Evolutionary conservation across 2,888 invertebrate species (phyloP), one percentile per base, ranked within the genome.

Genomic region (Cyrtodaria siliqua): DNA sequence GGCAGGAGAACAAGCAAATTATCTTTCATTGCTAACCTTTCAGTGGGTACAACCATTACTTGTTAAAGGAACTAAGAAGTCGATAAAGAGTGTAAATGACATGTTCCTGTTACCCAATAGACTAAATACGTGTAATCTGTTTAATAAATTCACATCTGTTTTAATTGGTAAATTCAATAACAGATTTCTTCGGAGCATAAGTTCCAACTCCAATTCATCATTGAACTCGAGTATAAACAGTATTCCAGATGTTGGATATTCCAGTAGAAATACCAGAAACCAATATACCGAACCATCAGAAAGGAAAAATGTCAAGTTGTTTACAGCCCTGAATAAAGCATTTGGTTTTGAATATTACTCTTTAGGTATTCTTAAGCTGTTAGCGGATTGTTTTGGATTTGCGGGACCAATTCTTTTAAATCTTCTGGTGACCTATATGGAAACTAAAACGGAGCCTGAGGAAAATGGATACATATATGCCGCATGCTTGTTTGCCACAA

Each of bases 341-440:
- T 93, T 90, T 87, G 93, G 92, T 12, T 66, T 68, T 14, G 91
- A 93, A 52, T 93, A 91, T 79, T 91, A 90, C 56, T 79, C 78
- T 4, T 72, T 92, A 26, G 93, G 93, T 33, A 75, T 91, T 62
- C 67, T 93, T 29, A 97, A 97, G 92, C 94, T 99, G 50, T 91
- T 96, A 4, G 95, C 97, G 0, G 99, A 99, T 91, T 95, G 95
- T 88, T 94, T 96, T 2, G 96, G 96, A 1, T 99, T 99, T 93
- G 96, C 96, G 23, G 97, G 97, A 0, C 99, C 99, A 0, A 93
- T 99, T 72, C 93, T 99, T 38, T 94, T 99, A 0, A 97, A 97
- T 90, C 95, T 94, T 88, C 94, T 99, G 29, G 95, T 99, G 1
- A 94, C 94, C 26, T 97, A 96, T 91, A 95, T 97, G 74, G 96